Percentiles rank a stretch among this genome's conserved stretches.
Conservation (phyloP, 2,888 invertebrate genomes). For the Folsomia manolachei region DNA sequence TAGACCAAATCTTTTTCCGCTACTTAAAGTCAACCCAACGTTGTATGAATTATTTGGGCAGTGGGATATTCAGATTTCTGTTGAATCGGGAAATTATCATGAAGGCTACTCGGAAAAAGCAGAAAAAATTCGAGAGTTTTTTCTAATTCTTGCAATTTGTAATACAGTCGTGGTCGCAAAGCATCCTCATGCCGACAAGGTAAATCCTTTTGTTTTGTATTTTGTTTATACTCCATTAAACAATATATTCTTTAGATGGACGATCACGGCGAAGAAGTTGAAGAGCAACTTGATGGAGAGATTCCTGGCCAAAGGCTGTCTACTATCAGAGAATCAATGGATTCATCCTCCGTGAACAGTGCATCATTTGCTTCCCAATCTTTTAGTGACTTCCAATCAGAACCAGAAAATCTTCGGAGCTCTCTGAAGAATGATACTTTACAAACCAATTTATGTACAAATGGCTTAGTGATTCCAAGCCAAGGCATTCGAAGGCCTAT, state of each 20-base stretch:
- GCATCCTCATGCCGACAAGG: conserved; percentile 71
- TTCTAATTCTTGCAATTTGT: conserved; percentile 85
- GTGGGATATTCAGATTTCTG: conserved; percentile 20
- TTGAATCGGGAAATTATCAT: conserved; percentile 8
- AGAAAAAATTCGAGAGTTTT: conserved; percentile 79
- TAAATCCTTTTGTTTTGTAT: conserved; percentile 54
- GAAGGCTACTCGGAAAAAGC: conserved; percentile 57
- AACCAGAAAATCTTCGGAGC: conserved; percentile 21
- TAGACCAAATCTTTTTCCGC: conserved; percentile 24
- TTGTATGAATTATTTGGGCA: conserved; percentile 40
- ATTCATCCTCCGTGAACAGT: conserved; percentile 26
- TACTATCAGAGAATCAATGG: conserved; percentile 45
- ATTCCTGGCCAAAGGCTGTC: conserved; percentile 35
- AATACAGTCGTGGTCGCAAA: conserved; percentile 94
- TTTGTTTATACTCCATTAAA: too few species aligned
- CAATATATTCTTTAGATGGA: conserved; percentile 57
- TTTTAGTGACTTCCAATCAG: background rate
- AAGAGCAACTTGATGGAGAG: conserved; percentile 29
- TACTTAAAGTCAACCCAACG: conserved; percentile 36
- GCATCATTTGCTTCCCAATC: background rate
- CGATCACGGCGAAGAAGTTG: conserved; percentile 55
- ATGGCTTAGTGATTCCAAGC: background rate
- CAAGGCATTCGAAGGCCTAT: conserved; percentile 21
- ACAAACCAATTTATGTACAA: conserved; percentile 1
- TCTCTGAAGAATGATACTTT: conserved; percentile 6